Base-by-base conservation (phyloP, 2,113 vertebrate species). In the Ancistrus triradiatus region DNA sequence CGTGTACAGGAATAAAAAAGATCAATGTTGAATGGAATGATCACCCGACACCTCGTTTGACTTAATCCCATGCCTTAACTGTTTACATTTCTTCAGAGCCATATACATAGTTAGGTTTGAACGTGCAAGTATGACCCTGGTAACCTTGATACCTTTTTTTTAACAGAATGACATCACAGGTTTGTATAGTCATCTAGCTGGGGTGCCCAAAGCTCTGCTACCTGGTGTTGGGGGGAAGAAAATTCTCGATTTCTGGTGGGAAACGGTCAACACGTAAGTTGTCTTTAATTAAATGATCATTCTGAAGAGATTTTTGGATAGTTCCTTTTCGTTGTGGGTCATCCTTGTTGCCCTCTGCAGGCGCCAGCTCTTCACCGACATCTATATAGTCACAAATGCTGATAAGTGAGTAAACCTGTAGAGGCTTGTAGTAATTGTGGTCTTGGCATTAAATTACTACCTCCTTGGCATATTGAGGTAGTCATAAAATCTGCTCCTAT, bases 181-280 rank as follows among this genome's bases (percentile, higher is more conserved):
- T 7, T 69, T 90, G 5, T 91, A 90, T 68, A 66, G 77, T 58
- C 84, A 87, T 68, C 73, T 91, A 47, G 46, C 77, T 1, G 85
- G 86, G 0, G 81, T 91, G 1, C 90, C 90, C 0, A 91, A 91
- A 76, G 88, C 89, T 17, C 61, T 91, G 57, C 81, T 91, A 11
- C 90, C 90, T 46, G 90, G 90, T n/a, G 81, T 76, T 1, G 85
- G 89, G 19, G 90, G 90, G 3, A 90, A 83, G 77, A 91, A 91
- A 72, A 89, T 91, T 48, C 77, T 91, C n/a, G 89, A 91, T 64
- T 91, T 90, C 60, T 91, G 90, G 90, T 91, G 90, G 90, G 87
- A 90, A 77, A 84, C 79, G 0, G 88, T 91, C 44, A 90, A 90
- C 69, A 87, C 79, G 89, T 91, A 62, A 51, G 88, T 84, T 22